Percentiles rank a stretch among this genome's conserved stretches.
Conservation (phyloP, 2,113 vertebrate genomes). For the Tor tambroides region DNA sequence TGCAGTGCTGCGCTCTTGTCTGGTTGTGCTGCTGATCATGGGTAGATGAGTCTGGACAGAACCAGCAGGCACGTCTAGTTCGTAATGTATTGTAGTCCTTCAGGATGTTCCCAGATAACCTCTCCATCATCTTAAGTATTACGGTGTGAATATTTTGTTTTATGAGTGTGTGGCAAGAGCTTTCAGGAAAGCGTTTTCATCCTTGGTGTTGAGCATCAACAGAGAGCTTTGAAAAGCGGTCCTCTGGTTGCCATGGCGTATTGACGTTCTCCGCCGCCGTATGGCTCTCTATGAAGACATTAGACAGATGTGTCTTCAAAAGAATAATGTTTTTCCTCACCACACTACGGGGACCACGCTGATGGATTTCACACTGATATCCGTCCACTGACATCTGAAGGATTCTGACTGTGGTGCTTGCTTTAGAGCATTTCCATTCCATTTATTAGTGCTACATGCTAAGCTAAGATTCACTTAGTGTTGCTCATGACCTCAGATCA, state of each 20-base stretch:
- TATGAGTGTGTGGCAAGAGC: slow-evolving; percentile 35
- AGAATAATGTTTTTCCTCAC: slow-evolving; percentile 36
- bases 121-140: slow-evolving; percentile 32
- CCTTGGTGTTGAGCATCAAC: slow-evolving; percentile 46
- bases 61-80: slow-evolving; percentile 43
- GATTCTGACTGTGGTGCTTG: slow-evolving; percentile 6
- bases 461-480: slow-evolving; percentile 2
- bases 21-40: slow-evolving; percentile 31
- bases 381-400: slow-evolving; percentile 23
- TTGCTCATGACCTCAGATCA: neutral
- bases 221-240: slow-evolving; percentile 55
- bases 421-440: neutral
- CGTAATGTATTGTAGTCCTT: slow-evolving; percentile 27
- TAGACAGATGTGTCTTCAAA: slow-evolving; percentile 57
- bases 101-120: slow-evolving; percentile 39
- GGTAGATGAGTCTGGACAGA: neutral
- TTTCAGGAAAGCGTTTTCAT: slow-evolving; percentile 41
- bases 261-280: slow-evolving; percentile 56
- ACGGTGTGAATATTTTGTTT: slow-evolving; percentile 46
- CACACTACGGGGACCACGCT: slow-evolving; percentile 29
- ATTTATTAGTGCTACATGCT: neutral
- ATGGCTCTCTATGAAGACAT: slow-evolving; percentile 56
- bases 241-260: slow-evolving; percentile 62
- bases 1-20: slow-evolving; percentile 22
- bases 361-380: slow-evolving; percentile 49